A percentile compares a stretch with the other conserved stretches of the same genome.
These are phyloP conservation scores for Drosophila neocordata DNA, from an alignment of 1,140 invertebrate species.

Conservation along the genomic window DNA sequence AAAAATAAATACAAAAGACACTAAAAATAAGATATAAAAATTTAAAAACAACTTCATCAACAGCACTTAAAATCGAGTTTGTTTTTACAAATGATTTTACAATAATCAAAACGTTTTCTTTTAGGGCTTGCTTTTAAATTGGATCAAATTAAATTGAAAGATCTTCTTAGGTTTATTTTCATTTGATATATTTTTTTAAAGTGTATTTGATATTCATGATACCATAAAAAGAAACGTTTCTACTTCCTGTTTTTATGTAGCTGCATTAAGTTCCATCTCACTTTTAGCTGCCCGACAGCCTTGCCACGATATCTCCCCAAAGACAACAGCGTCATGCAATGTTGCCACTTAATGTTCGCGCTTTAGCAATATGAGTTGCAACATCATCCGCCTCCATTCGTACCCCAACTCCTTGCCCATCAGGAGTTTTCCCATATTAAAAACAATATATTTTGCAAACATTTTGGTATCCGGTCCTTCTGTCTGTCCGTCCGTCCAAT, in stretches of 20 bases:
- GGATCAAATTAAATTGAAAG: too few relatives aligned
- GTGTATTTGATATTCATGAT: background rate
- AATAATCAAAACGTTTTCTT: too few relatives aligned
- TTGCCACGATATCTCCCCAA: slow-evolving; percentile 4
- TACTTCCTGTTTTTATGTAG: slow-evolving; percentile 38
- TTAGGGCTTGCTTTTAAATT: too few relatives aligned
- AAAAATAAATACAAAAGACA: too few relatives aligned
- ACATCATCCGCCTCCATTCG: slow-evolving; percentile 17
- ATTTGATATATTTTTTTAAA: background rate
- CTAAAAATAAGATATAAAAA: too few relatives aligned
- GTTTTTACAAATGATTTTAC: too few relatives aligned
- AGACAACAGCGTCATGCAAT: slow-evolving; percentile 56
- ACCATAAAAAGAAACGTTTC: slow-evolving; percentile 17
- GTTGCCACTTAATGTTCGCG: slow-evolving; percentile 72
- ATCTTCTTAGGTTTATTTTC: background rate
- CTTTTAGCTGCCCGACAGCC: background rate
- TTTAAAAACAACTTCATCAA: too few relatives aligned
- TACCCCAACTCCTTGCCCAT: background rate
- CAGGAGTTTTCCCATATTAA: slow-evolving; percentile 52
- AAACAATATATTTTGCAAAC: slow-evolving; percentile 64
- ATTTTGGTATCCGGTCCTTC: background rate
- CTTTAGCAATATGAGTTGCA: slow-evolving; percentile 63
- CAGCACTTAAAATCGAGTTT: too few relatives aligned
- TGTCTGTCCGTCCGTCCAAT: slow-evolving; percentile 1
- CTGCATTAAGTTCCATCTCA: slow-evolving; percentile 28